These are phyloP conservation scores for Drosophila merina DNA, from an alignment of 2,888 invertebrate species.

Conservation along the genomic window DNA sequence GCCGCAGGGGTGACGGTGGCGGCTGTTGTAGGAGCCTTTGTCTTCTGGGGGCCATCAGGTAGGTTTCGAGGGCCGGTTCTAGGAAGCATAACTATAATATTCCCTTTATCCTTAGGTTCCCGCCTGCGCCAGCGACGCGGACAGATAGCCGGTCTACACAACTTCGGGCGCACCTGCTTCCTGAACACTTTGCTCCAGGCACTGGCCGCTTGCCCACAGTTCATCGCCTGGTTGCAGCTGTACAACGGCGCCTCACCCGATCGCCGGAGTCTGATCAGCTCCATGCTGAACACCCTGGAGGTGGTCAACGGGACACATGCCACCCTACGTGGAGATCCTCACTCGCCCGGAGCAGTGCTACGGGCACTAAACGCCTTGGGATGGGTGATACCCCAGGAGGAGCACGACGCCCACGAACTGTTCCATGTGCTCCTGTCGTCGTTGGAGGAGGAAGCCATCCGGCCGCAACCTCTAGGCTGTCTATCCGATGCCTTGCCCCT, in stretches of 20 bases:
- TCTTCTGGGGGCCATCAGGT: conserved; percentile 89
- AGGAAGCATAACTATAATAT: conserved; percentile 10
- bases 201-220: conserved; percentile 93
- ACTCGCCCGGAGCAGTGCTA: conserved; percentile 88
- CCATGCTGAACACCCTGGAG: conserved; percentile 90
- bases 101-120: conserved; percentile 74
- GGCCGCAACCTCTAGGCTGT: conserved; percentile 86
- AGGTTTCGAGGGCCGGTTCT: conserved; percentile 30
- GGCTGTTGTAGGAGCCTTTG: conserved; percentile 92
- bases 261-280: conserved; percentile 89
- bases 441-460: conserved; percentile 91
- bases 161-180: conserved; percentile 96
- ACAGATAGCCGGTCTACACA: conserved; percentile 93
- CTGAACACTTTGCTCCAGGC: conserved; percentile 96
- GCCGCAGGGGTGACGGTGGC: conserved; percentile 92
- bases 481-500: conserved; percentile 88
- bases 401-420: conserved; percentile 97
- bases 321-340: conserved; percentile 86
- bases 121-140: conserved; percentile 88
- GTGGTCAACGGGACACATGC: conserved; percentile 87
- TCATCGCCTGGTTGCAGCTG: conserved; percentile 92
- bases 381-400: conserved; percentile 96
- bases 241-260: conserved; percentile 86
- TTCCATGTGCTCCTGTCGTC: conserved; percentile 95
- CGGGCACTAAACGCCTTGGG: conserved; percentile 89